Evolutionary conservation across 2,797 vertebrate genomes (phyloP).

Genomic region (Mormyrops attenuatus): DNA sequence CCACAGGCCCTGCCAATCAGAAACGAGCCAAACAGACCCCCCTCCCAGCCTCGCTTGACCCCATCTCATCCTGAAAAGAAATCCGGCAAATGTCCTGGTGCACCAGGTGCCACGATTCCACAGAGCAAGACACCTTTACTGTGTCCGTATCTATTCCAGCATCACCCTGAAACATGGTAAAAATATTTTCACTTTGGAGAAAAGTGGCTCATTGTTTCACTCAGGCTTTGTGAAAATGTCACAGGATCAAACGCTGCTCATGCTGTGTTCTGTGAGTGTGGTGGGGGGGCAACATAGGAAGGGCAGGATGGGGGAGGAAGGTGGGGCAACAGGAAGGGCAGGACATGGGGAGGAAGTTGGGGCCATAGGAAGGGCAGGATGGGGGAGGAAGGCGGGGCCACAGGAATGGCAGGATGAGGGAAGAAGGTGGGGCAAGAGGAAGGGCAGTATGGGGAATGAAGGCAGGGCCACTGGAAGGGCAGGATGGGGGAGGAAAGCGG

Average conservation of each 20-base stretch:
- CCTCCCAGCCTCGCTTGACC: background rate
- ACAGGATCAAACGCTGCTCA: background rate
- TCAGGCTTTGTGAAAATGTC: background rate
- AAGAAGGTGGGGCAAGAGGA: background rate
- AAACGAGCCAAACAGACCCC: background rate
- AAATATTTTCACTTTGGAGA: background rate
- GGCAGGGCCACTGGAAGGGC: background rate
- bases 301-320: background rate
- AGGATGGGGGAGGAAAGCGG: background rate
- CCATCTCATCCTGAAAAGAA: background rate
- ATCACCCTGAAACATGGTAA: background rate
- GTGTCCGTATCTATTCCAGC: background rate
- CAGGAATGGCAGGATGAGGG: background rate
- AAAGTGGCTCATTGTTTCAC: background rate
- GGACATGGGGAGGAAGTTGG: background rate
- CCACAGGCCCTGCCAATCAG: background rate
- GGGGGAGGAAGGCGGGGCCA: background rate
- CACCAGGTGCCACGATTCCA: background rate
- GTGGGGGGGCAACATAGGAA: background rate
- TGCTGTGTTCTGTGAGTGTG: background rate
- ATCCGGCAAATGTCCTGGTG: background rate
- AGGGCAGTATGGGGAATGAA: background rate
- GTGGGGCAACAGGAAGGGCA: background rate
- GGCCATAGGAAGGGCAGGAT: background rate
- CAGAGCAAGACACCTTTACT: background rate